phyloP scores from a whole-genome alignment of 2,888 invertebrate species.

The Scaeva pyrastri region DNA sequence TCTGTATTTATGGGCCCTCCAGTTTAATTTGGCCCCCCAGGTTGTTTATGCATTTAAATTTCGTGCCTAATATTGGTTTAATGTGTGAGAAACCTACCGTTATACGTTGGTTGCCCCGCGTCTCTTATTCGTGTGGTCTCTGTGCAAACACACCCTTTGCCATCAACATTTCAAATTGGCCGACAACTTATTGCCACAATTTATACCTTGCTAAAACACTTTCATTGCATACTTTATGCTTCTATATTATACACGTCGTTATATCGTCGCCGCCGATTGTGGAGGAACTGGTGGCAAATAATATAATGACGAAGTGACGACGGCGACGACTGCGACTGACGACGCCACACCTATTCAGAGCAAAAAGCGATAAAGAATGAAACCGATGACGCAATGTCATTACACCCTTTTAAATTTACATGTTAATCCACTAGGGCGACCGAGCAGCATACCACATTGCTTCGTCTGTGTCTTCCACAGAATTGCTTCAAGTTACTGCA shows the following conservation, averaged over 20 bases:
- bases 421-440: slow-evolving; percentile 37
- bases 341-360: slow-evolving; percentile 52
- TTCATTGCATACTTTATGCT: slow-evolving; percentile 23
- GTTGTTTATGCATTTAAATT: slow-evolving; percentile 55
- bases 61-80: slow-evolving; percentile 22
- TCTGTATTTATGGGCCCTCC: slow-evolving; percentile 25
- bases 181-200: slow-evolving; percentile 67
- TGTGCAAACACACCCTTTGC: not conserved
- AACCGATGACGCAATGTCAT: slow-evolving; percentile 67
- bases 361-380: slow-evolving; percentile 32
- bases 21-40: slow-evolving; percentile 54
- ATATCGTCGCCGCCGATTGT: not conserved
- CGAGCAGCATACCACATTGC: not conserved
- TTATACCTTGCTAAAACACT: slow-evolving; percentile 50
- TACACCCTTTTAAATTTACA: slow-evolving; percentile 69
- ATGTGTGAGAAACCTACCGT: slow-evolving; percentile 51
- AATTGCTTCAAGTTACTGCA: slow-evolving; percentile 67
- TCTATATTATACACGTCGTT: slow-evolving; percentile 14
- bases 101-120: not conserved
- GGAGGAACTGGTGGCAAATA: not conserved
- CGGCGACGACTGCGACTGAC: not conserved
- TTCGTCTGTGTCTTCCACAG: slow-evolving; percentile 31
- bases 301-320: not conserved
- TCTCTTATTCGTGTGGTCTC: not conserved
- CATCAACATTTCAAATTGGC: slow-evolving; percentile 42